A percentile compares a stretch with the other conserved stretches of the same genome.
These are phyloP conservation scores for Phalloptychus januarius DNA, from an alignment of 2,797 vertebrate genomes.

Conservation along the genomic window DNA sequence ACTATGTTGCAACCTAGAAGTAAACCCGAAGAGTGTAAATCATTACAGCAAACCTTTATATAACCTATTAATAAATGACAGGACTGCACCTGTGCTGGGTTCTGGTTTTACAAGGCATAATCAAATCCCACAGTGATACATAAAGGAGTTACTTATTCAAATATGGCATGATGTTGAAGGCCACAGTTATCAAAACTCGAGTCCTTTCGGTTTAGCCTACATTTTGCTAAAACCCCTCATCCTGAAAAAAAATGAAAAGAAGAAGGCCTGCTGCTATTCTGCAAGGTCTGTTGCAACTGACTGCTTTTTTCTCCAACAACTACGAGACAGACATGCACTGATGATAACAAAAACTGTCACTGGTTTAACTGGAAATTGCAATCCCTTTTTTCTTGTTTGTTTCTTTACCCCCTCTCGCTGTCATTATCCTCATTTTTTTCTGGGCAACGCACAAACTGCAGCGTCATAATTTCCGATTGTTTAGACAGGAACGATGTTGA, in stretches of 20 bases:
- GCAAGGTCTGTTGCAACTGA: slow-evolving; percentile 41
- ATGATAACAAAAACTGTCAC: slow-evolving; percentile 56
- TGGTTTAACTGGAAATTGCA: slow-evolving; percentile 32
- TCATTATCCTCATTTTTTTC: slow-evolving; percentile 29
- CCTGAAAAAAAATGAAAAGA: slow-evolving; percentile 42
- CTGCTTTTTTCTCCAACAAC: slow-evolving; percentile 32
- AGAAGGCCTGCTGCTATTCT: slow-evolving; percentile 42
- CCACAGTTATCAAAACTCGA: slow-evolving; percentile 56
- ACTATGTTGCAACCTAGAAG: slow-evolving; percentile 41
- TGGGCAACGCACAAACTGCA: slow-evolving; percentile 41
- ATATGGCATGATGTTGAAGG: slow-evolving; percentile 52
- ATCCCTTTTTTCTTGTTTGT: background rate
- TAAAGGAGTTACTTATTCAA: slow-evolving; percentile 54
- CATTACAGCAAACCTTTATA: slow-evolving; percentile 48
- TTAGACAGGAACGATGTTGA: slow-evolving; percentile 32
- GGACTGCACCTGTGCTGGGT: slow-evolving; percentile 44
- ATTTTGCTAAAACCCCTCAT: slow-evolving; percentile 55
- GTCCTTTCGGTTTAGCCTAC: slow-evolving; percentile 59
- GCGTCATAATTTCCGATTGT: slow-evolving; percentile 47
- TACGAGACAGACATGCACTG: slow-evolving; percentile 31
- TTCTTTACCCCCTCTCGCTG: slow-evolving; percentile 5
- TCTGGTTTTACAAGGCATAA: slow-evolving; percentile 47
- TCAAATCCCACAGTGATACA: slow-evolving; percentile 41
- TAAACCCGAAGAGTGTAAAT: slow-evolving; percentile 35
- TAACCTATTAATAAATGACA: slow-evolving; percentile 8